Evolutionary conservation across 2,113 vertebrate genomes (phyloP), one percentile per base, ranked within the genome.

Genomic region (Ardeotis arabs): DNA sequence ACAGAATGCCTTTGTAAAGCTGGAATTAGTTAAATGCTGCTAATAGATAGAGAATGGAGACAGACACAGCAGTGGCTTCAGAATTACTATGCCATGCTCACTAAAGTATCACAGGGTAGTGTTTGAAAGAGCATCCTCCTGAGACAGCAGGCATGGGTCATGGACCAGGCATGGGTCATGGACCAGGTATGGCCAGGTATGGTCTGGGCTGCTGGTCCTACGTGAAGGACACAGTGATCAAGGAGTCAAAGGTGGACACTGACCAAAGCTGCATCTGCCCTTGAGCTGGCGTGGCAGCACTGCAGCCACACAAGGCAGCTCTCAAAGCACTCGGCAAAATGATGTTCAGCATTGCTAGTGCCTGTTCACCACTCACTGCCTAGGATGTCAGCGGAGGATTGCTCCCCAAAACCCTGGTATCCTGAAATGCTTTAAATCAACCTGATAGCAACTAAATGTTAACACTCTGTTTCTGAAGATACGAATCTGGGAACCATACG

Each of bases 161-260:
- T 35, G 35, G 35, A 35, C 35, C 44, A 76, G 47, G 13, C 4
- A 7, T 31, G 13, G 15, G 11, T 74, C 14, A 15, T 39, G 37
- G 67, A 12, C 49, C 23, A n/a, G 12, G 22, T 25, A 12, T 35
- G 35, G 35, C 35, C 35, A 35, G 35, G 35, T 35, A 35, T 35
- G 35, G 35, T 12, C 23, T 10, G 6, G 28, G 39, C 12, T 8
- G 3, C 5, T 63, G 62, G 39, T 49, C 27, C 35, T 45, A 25
- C 0, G 0, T 25, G 63, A 45, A 74, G 49, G 14, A 19, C 39
- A 7, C 12, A 5, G 50, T 10, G 50, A 41, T 7, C 9, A 31
- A 12, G 35, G 5, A 73, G 17, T 19, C 58, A 53, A 37, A 63
- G 85, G 21, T 55, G 28, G 29, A 15, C 33, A 44, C 60, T 62